Percentiles rank a stretch among this genome's conserved stretches.
Evolutionary conservation across 2,797 vertebrate species (phyloP).

Genomic region (Ibycter americanus): DNA sequence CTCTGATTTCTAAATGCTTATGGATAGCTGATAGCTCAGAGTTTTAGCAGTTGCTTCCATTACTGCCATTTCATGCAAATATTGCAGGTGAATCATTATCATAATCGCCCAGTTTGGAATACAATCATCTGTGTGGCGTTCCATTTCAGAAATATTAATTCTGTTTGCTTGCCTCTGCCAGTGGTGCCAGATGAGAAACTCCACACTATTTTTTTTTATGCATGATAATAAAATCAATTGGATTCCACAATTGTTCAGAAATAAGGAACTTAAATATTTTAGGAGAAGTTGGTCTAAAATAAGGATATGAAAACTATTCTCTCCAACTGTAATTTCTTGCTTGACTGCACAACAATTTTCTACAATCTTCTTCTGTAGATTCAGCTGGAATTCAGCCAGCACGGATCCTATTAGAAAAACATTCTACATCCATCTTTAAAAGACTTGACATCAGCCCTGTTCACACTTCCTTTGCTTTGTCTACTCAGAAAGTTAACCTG

Average conservation of each 20-base stretch:
- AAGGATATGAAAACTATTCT: constrained; percentile 50
- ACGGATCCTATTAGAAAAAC: constrained; percentile 14
- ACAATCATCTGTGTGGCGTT: constrained; percentile 3
- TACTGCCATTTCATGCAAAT: constrained; percentile 29
- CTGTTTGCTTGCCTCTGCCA: constrained; percentile 22
- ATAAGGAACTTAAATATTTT: constrained; percentile 60
- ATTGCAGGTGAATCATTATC: constrained; percentile 38
- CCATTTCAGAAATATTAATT: constrained; percentile 30
- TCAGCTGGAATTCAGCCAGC: constrained; percentile 40
- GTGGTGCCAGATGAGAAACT: neutral
- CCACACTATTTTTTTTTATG: constrained; percentile 36
- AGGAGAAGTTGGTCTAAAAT: constrained; percentile 47
- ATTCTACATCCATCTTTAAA: neutral
- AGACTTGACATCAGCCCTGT: neutral
- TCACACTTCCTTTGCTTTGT: neutral
- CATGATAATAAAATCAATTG: constrained; percentile 62
- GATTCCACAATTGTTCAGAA: constrained; percentile 41
- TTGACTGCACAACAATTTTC: constrained; percentile 72
- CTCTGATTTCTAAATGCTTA: neutral
- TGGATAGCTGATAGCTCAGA: neutral
- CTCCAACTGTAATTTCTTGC: constrained; percentile 62
- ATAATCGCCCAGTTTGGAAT: constrained; percentile 7
- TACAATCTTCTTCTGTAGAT: constrained; percentile 23
- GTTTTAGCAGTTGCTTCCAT: neutral
- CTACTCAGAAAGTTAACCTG: neutral